These are phyloP conservation scores for Cygnus buccinator DNA, from an alignment of 2,113 vertebrate species.

Conservation along the genomic window DNA sequence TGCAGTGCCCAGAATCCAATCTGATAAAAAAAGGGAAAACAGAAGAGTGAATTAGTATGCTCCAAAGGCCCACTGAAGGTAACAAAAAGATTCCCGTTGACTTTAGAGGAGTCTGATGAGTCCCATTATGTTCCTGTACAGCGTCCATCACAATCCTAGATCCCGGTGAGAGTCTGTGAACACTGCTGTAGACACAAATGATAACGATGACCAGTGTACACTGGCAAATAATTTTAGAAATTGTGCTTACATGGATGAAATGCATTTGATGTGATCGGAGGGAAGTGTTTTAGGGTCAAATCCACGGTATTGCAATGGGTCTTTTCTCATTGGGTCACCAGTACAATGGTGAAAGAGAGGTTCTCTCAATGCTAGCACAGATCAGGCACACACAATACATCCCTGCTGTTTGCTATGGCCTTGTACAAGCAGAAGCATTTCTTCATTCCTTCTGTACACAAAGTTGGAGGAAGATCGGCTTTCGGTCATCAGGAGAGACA, in stretches of 20 bases:
- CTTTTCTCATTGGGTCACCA: neutral
- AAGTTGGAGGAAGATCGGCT: constrained; percentile 74
- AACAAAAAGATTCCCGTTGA: neutral
- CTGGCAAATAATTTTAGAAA: neutral
- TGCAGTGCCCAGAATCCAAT: neutral
- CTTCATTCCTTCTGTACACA: neutral
- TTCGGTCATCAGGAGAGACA: constrained; percentile 75
- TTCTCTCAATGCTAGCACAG: neutral
- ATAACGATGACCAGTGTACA: neutral
- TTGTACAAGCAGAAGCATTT: neutral
- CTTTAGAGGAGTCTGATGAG: neutral
- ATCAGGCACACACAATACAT: neutral
- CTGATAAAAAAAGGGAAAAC: neutral
- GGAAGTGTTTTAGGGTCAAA: neutral
- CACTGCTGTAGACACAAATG: neutral
- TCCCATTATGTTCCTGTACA: neutral
- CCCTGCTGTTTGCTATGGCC: neutral
- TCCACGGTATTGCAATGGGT: neutral
- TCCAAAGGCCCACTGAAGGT: neutral
- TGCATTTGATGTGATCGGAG: neutral
- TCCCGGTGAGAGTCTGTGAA: neutral
- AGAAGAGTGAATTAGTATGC: neutral
- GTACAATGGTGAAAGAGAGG: neutral
- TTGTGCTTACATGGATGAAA: neutral
- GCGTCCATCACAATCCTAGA: neutral